phyloP scores from a whole-genome alignment of 1,140 invertebrate genomes.

The Megalopta genalis region DNA sequence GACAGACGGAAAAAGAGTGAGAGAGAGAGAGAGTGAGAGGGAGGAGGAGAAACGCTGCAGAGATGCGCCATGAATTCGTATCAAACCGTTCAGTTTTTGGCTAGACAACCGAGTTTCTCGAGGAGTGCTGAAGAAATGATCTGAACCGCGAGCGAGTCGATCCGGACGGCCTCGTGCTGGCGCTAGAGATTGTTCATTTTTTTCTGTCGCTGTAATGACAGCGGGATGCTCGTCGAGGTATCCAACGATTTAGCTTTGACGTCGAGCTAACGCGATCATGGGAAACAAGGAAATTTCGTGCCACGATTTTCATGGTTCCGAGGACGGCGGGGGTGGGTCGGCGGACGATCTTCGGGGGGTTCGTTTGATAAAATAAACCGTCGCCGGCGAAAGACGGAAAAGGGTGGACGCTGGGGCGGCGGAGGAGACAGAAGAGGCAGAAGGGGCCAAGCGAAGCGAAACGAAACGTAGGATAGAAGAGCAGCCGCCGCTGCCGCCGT shows the following conservation, averaged over 20 bases:
- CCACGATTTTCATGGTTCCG: not conserved
- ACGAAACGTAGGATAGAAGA: constrained; percentile 8
- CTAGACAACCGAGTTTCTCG: not conserved
- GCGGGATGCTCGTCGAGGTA: not conserved
- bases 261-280: not conserved
- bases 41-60: too few species aligned
- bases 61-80: not conserved
- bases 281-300: constrained; percentile 6
- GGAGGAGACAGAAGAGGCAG: not conserved
- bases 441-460: not conserved
- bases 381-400: not conserved
- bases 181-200: too few species aligned
- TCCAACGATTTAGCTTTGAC: not conserved
- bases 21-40: not conserved
- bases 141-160: not conserved
- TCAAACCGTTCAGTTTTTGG: not conserved
- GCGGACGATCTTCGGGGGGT: not conserved
- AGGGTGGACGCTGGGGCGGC: not conserved
- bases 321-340: too few species aligned
- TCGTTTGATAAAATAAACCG: constrained; percentile 44
- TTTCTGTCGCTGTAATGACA: too few species aligned
- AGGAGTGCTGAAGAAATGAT: not conserved
- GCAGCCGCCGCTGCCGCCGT: not conserved
- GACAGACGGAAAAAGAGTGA: too few species aligned
- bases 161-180: not conserved